Evolutionary conservation across 2,888 invertebrate species (phyloP).

Genomic region (Philaethria dido): DNA sequence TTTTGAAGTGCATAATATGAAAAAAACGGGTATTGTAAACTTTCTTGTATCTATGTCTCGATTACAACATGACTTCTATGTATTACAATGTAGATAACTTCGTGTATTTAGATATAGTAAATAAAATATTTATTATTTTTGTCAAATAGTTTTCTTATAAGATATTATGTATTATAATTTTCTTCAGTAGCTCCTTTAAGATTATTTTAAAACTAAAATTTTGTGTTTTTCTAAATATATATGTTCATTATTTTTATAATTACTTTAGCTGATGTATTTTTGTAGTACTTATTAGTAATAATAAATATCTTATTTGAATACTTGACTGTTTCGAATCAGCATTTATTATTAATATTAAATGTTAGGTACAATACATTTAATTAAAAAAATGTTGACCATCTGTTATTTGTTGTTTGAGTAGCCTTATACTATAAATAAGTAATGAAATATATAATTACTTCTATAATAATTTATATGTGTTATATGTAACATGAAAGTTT

Average conservation of each 20-base stretch:
- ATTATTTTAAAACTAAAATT: not conserved
- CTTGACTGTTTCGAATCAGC: not conserved
- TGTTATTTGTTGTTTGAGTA: not conserved
- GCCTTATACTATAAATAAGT: not conserved
- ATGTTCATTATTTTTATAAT: not conserved
- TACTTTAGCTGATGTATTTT: not conserved
- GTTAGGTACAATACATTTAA: not conserved
- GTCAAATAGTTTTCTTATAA: not conserved
- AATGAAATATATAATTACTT: not conserved
- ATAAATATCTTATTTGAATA: not conserved
- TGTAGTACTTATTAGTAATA: not conserved
- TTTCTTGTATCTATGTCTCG: not conserved
- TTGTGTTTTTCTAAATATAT: not conserved
- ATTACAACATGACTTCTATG: not conserved
- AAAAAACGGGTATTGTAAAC: not conserved
- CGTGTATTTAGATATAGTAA: not conserved
- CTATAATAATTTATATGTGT: not conserved
- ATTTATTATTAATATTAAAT: not conserved
- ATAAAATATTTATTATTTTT: not conserved
- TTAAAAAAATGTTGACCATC: not conserved
- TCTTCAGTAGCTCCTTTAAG: not conserved
- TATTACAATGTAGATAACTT: constrained; percentile 9
- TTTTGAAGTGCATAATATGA: constrained; percentile 4
- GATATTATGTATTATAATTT: not conserved
- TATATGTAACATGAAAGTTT: not conserved